These are phyloP conservation scores for Hybos culiciformis DNA, from an alignment of 2,888 invertebrate species.

Conservation along the genomic window DNA sequence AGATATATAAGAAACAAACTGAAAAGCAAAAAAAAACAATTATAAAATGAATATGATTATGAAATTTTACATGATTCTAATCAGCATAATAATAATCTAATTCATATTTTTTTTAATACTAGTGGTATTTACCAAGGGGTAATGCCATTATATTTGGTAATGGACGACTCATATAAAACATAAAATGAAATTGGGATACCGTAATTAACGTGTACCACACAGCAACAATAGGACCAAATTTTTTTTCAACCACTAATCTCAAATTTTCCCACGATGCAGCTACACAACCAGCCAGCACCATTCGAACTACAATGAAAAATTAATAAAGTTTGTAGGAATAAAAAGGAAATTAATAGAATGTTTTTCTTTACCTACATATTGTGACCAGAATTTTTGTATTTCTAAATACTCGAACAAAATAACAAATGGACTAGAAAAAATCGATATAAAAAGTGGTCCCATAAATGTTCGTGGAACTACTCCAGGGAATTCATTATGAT, in stretches of 20 bases:
- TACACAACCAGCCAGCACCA: slow-evolving; percentile 62
- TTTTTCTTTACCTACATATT: slow-evolving; percentile 63
- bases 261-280: slow-evolving; percentile 61
- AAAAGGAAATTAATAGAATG: not conserved
- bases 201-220: slow-evolving; percentile 76
- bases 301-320: slow-evolving; percentile 51
- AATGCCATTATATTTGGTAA: slow-evolving; percentile 91
- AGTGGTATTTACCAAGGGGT: slow-evolving; percentile 58
- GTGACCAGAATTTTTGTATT: slow-evolving; percentile 73
- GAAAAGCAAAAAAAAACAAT: slow-evolving; percentile 13
- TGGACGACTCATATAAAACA: slow-evolving; percentile 90
- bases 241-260: slow-evolving; percentile 55
- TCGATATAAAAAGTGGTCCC: slow-evolving; percentile 73
- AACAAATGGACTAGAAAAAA: slow-evolving; percentile 63
- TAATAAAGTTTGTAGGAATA: slow-evolving; percentile 3
- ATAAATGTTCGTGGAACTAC: slow-evolving; percentile 95
- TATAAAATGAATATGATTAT: slow-evolving; percentile 7
- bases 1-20: slow-evolving; percentile 6
- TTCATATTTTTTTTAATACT: slow-evolving; percentile 6
- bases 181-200: slow-evolving; percentile 91
- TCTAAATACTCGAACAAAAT: slow-evolving; percentile 50
- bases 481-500: slow-evolving; percentile 93
- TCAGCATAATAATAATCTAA: slow-evolving; percentile 3
- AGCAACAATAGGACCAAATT: slow-evolving; percentile 64
- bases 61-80: slow-evolving; percentile 1